Evolutionary conservation across 2,113 vertebrate species (phyloP).

Genomic region (Apteryx owenii): DNA sequence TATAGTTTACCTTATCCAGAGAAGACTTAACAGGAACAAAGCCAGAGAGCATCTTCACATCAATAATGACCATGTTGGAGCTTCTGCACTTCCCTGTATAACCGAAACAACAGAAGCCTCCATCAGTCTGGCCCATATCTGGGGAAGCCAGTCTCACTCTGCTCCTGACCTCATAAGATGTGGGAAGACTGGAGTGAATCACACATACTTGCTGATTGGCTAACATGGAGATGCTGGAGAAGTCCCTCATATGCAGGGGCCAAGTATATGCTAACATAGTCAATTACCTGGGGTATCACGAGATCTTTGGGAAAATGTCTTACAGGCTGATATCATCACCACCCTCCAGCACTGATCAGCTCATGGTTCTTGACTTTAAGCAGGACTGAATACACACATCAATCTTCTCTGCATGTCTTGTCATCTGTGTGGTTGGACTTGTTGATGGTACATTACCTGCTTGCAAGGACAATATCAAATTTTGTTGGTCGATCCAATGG

Average conservation of each 20-base stretch:
- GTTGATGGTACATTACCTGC: slow-evolving; percentile 43
- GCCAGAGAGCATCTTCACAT: slow-evolving; percentile 74
- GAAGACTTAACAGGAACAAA: slow-evolving; percentile 59
- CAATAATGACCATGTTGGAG: slow-evolving; percentile 71
- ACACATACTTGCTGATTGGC: not conserved
- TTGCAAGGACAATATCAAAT: slow-evolving; percentile 57
- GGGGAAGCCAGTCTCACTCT: not conserved
- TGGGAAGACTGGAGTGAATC: not conserved
- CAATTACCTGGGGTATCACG: not conserved
- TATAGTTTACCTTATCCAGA: slow-evolving; percentile 61
- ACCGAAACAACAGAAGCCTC: slow-evolving; percentile 31
- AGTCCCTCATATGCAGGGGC: not conserved
- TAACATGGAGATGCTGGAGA: not conserved
- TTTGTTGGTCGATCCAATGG: not conserved
- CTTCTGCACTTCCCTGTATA: slow-evolving; percentile 49
- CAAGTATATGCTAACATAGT: not conserved
- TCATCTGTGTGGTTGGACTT: not conserved
- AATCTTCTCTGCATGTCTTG: fast-evolving
- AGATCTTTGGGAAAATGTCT: not conserved
- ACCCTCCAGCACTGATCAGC: not conserved
- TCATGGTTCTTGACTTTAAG: not conserved
- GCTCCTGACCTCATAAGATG: not conserved
- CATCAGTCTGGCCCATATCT: not conserved
- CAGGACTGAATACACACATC: not conserved
- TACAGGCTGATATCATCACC: not conserved